Base-by-base conservation (phyloP, 2,888 invertebrate species). In the Drosophila kuntzei region DNA sequence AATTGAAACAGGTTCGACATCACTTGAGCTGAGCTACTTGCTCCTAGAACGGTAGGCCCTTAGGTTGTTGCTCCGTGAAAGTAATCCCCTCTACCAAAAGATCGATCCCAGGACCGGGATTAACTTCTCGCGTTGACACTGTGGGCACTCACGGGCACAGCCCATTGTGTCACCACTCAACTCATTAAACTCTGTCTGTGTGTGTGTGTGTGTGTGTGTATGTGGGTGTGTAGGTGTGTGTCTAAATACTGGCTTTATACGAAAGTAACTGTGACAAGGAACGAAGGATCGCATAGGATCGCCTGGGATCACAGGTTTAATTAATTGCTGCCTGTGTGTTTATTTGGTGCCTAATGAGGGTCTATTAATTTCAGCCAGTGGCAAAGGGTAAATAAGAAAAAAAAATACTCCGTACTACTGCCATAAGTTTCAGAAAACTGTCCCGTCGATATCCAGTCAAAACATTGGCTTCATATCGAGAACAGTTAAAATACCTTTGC, bases 121-220 rank as follows among this genome's bases (percentile, higher is more conserved):
- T 41, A 22, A 47, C 68, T 51, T 7, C 25, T 20, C n/a, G 46
- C 41, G 20, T 65, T 62, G 51, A 79, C 65, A 71, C 69, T 73
- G 70, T 65, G 79, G 77, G 62, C 57, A 60, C 41, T 47, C 37
- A 53, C 44, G 70, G 60, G 68, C 57, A 46, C 74, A 36, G 70
- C 70, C 82, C 69, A 74, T 78, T 69, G 79, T 79, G 79, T 89
- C 87, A 87, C 80, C 89, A 34, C 34, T 34, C 34, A 78, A 70
- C 76, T 78, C 64, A 76, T 80, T 81, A 72, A 69, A 69, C 58
- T 37, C 55, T 12, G 51, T 27, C n/a, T 32, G 32, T 32, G 9
- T 9, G 29, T 36, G 36, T 36, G 2, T 14, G n/a, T 36, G 22
- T 64, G 59, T 60, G 53, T 66, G 59, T 59, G 67, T 70, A 57